phyloP scores from a whole-genome alignment of 2,888 invertebrate genomes.

The Tribolium freemani region DNA sequence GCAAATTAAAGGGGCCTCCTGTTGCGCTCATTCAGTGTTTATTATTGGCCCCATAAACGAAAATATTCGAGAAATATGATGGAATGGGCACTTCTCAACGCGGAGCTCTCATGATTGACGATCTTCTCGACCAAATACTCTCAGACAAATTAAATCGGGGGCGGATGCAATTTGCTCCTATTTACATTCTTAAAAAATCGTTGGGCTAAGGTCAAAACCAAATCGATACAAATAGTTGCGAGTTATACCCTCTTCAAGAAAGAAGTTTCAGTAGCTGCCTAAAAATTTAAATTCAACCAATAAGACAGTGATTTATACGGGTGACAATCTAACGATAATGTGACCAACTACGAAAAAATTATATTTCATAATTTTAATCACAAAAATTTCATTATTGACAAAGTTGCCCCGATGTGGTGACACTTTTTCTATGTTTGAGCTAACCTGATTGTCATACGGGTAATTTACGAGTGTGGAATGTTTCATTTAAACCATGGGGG shows the following conservation, averaged over 20 bases:
- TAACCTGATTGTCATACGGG: conserved; percentile 19
- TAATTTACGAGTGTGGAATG: conserved; percentile 17
- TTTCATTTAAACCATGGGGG: neutral
- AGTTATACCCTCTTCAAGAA: conserved; percentile 5
- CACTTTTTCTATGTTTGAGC: neutral
- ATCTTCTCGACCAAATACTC: conserved; percentile 47
- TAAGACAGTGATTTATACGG: conserved; percentile 12
- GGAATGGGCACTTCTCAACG: conserved; percentile 15
- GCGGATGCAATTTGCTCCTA: conserved; percentile 30
- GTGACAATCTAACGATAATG: neutral
- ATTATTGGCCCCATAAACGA: conserved; percentile 36
- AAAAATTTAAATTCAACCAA: conserved; percentile 11
- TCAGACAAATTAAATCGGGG: conserved; percentile 49
- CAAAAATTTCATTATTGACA: neutral
- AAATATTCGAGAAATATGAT: conserved; percentile 31
- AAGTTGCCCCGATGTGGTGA: neutral
- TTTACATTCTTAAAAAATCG: conserved; percentile 24
- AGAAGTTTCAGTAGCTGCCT: conserved; percentile 8
- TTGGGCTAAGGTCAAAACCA: neutral
- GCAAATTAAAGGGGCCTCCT: conserved; percentile 46
- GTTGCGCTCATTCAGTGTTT: conserved; percentile 39
- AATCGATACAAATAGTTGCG: conserved; percentile 15
- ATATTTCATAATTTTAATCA: neutral
- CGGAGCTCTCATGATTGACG: conserved; percentile 32
- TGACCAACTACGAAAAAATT: too few relatives aligned